Evolutionary conservation across 2,113 vertebrate species (phyloP).

Genomic region (Xiphophorus hellerii): DNA sequence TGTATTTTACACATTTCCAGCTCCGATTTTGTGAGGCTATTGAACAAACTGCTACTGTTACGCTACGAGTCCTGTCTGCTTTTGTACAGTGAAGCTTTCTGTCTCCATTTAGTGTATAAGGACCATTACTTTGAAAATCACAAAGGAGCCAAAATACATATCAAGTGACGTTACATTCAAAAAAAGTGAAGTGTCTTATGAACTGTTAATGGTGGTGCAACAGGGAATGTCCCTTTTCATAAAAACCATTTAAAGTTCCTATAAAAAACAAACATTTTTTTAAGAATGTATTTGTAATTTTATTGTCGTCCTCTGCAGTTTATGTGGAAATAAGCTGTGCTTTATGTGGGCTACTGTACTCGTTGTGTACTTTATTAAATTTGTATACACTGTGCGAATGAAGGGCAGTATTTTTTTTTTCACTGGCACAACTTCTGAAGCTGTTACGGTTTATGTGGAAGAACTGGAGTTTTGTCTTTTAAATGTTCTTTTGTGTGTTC

Average conservation of each 20-base stretch:
- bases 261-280: conserved; percentile 84
- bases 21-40: conserved; percentile 78
- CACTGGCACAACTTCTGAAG: conserved; percentile 84
- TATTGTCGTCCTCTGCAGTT: conserved; percentile 96
- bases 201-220: conserved; percentile 81
- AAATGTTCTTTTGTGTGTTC: conserved; percentile 58
- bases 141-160: conserved; percentile 76
- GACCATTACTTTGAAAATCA: conserved; percentile 75
- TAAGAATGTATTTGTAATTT: conserved; percentile 99
- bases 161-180: conserved; percentile 81
- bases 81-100: conserved; percentile 79
- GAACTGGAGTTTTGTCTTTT: conserved; percentile 48
- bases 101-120: conserved; percentile 80
- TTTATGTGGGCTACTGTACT: conserved; percentile 94
- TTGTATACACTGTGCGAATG: conserved; percentile 98
- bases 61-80: conserved; percentile 80
- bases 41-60: conserved; percentile 79
- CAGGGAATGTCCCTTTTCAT: conserved; percentile 88
- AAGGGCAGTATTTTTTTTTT: conserved; percentile 89
- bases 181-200: conserved; percentile 83
- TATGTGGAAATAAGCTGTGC: conserved; percentile 99
- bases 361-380: conserved; percentile 99
- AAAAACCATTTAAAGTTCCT: conserved; percentile 90
- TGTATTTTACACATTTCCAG: conserved; percentile 78
- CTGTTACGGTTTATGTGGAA: conserved; percentile 84